Evolutionary conservation across 1,140 invertebrate species (phyloP), one percentile per base, ranked within the genome.

Genomic region (Trichonephila inaurata): DNA sequence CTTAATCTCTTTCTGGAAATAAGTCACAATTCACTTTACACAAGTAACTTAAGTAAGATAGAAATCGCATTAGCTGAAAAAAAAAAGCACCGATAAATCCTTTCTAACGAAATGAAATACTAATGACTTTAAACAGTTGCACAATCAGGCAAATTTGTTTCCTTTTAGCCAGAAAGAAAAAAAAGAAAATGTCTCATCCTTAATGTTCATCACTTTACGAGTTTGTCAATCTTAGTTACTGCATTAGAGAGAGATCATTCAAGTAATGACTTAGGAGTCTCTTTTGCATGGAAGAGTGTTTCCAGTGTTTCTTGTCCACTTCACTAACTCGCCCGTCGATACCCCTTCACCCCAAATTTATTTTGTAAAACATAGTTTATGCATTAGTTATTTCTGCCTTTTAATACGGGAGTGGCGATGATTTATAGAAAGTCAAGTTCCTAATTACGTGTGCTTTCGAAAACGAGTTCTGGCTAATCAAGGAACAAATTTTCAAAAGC

Each of bases 371-470:
- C 72, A 77, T 83, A 60, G 40, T 83, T 60, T 28, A 58, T 44
- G 82, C 82, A 58, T 51, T 58, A 83, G 51, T 58, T 60, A 83
- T 83, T 60, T 51, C 82, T 21, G 51, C 14, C 82, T 83, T 51
- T 83, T 83, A 60, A 83, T 83, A 83, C 44, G 19, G 19, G 24
- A 21, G 40, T n/a, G n/a, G 82, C 82, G 72, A 83, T 58, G 82
- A 83, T 83, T 83, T 83, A 83, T 83, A 83, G 82, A 83, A 83
- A 83, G 82, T 83, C 82, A 77, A 40, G 72, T 40, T 77, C 51
- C 82, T 83, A 83, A 83, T 83, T 83, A 83, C 24, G 21, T n/a
- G 82, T 60, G 44, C 72, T 77, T 77, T 18, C n/a, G 82, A 83
- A 51, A 83, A 83, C 44, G 40, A 83, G n/a, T 58, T 83, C 44